Base-by-base conservation (phyloP, 2,113 vertebrate species). In the Chlorodrepanis virens region DNA sequence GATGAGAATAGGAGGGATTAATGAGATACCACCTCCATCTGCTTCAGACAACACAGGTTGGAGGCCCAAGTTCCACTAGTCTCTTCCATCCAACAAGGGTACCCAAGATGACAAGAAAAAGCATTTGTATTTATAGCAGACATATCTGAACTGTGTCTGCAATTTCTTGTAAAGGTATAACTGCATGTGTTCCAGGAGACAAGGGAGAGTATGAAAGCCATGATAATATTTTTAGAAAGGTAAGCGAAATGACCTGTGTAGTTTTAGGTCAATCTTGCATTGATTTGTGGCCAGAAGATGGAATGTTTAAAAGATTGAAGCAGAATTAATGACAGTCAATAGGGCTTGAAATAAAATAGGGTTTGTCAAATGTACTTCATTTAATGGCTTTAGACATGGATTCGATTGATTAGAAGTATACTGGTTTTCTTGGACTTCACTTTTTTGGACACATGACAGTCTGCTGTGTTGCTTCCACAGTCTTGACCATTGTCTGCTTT, bases 241-340 rank as follows among this genome's bases (percentile, higher is more conserved):
- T 57, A 74, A 89, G 18, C 83, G 44, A 78, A 87, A 91, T 71
- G 11, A 70, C 72, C 40, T 37, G 20, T 79, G 82, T 75, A 82
- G 77, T 95, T 94, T 92, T 81, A 74, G 71, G 83, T 89, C 83
- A 69, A 29, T 69, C 42, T 92, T 77, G 39, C 42, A 87, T 65
- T 89, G 80, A 89, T 89, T 83, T 91, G 37, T 77, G 80, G 37
- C 59, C 64, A 45, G 83, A 74, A 83, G 68, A 65, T 33, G 25
- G 80, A 53, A 61, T 16, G 31, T 29, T 77, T 88, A 61, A 86
- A 91, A 95, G 68, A 87, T 14, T 89, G 71, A 83, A 86, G 64
- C 20, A 70, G 54, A 95, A 91, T 92, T 89, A 70, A 83, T 77
- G 72, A 39, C 83, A 89, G 60, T 52, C 52, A 82, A 63, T 71